These are phyloP conservation scores for Ahaetulla prasina DNA, from an alignment of 2,113 vertebrate genomes.

Conservation along the genomic window DNA sequence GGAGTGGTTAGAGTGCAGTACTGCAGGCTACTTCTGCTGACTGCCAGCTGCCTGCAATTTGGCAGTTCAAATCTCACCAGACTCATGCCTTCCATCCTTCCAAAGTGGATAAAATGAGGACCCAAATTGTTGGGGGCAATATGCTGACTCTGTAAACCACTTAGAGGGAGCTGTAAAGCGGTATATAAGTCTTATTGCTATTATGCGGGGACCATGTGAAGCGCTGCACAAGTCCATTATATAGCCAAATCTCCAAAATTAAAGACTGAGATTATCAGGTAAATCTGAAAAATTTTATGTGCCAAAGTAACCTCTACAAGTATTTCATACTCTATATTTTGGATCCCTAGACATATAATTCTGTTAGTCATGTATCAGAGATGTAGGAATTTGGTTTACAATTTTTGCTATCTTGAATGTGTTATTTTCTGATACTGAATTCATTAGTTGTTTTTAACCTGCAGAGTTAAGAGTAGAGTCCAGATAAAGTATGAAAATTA, in stretches of 20 bases:
- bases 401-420: background rate
- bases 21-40: too few species aligned
- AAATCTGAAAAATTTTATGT: background rate
- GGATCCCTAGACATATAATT: background rate
- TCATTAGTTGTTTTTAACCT: background rate
- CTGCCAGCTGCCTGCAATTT: too few species aligned
- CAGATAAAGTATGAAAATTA: slow-evolving; percentile 29
- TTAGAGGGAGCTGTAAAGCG: too few species aligned
- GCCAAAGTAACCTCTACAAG: background rate
- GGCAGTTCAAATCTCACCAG: too few species aligned
- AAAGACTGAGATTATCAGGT: background rate
- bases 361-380: background rate
- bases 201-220: background rate
- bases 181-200: too few species aligned
- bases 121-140: too few species aligned
- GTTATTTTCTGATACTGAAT: background rate
- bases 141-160: too few species aligned
- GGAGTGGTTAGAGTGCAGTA: too few species aligned
- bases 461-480: background rate
- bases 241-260: background rate
- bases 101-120: too few species aligned
- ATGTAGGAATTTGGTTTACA: background rate
- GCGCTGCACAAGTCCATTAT: background rate
- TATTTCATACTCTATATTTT: background rate
- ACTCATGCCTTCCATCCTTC: too few species aligned